Evolutionary conservation across 1,140 invertebrate species (phyloP), one percentile per base, ranked within the genome.

Genomic region (Nasonia giraulti): DNA sequence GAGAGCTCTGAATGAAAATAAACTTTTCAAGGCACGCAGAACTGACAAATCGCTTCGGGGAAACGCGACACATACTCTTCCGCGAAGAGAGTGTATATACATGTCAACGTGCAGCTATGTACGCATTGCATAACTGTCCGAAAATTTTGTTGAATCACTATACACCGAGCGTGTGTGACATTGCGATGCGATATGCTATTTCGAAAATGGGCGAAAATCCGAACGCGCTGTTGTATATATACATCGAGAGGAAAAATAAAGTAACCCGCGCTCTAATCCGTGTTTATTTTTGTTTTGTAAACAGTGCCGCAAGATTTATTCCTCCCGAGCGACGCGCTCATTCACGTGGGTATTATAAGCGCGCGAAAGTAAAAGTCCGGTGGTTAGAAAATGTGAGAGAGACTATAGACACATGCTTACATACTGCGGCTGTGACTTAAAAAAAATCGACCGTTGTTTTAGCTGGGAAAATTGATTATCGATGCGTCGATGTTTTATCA

Each of bases 281-380:
- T 62, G 55, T 62, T n/a, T n/a, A 62, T 62, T 62, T 62, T 62
- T 62, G 55, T 62, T 62, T 62, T 62, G 55, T 62, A 62, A 62
- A 62, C 55, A 62, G 55, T 20, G 20, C 17, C 20, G 55, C 1
- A 5, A 3, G 6, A 62, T 62, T 62, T 62, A n/a, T 62, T 20
- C 20, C n/a, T n/a, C n/a, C 20, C 17, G 17, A 55, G 50, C 17
- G 55, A 62, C 40, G 40, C 40, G 10, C 1, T 44, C 40, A 44
- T 44, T 44, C 40, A 44, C 8, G 40, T 44, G 10, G 6, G 40
- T 44, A 44, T 44, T 44, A 44, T 44, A 44, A 44, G 40, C 40
- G 40, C 40, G 40, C 40, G 40, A 44, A 44, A 44, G 40, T 44
- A 10, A 44, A 44, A 44, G 40, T 44, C 40, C 40, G 40, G 40